Conservation (phyloP, 2,797 vertebrate genomes). For the Coreius guichenoti region DNA sequence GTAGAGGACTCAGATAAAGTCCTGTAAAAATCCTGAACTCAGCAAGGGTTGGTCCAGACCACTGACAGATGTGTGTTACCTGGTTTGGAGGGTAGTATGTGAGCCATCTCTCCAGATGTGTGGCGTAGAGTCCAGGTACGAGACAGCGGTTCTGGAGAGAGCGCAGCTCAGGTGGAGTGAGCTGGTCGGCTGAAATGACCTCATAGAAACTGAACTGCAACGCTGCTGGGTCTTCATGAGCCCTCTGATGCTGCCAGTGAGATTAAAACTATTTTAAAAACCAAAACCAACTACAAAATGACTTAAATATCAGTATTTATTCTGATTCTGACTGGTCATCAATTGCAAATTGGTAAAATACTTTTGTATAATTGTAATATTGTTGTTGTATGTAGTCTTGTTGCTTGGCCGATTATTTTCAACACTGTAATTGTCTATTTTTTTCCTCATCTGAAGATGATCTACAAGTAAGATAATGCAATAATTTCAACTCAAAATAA, state of each 20-base stretch:
- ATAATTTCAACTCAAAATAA: not conserved
- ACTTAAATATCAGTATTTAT: not conserved
- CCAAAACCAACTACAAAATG: not conserved
- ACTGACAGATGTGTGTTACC: slow-evolving; percentile 73
- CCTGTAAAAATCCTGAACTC: not conserved
- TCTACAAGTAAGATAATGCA: not conserved
- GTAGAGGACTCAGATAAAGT: slow-evolving; percentile 3
- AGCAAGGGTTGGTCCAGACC: not conserved
- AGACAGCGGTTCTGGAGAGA: slow-evolving; percentile 90
- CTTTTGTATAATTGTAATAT: not conserved
- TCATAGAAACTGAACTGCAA: slow-evolving; percentile 92
- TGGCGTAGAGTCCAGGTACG: slow-evolving; percentile 87
- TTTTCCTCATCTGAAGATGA: not conserved
- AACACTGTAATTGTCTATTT: not conserved
- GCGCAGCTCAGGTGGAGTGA: slow-evolving; percentile 81
- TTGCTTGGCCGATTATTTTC: not conserved
- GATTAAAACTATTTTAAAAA: slow-evolving; percentile 36
- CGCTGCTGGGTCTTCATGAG: slow-evolving; percentile 90
- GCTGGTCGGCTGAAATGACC: slow-evolving; percentile 85
- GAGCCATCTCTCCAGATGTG: slow-evolving; percentile 93
- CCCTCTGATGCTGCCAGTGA: slow-evolving; percentile 88
- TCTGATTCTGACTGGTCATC: not conserved
- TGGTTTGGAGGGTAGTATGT: slow-evolving; percentile 87
- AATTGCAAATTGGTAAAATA: not conserved
- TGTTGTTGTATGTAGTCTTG: not conserved